Evolutionary conservation across 2,113 vertebrate species (phyloP).

Genomic region (Pithys albifrons): DNA sequence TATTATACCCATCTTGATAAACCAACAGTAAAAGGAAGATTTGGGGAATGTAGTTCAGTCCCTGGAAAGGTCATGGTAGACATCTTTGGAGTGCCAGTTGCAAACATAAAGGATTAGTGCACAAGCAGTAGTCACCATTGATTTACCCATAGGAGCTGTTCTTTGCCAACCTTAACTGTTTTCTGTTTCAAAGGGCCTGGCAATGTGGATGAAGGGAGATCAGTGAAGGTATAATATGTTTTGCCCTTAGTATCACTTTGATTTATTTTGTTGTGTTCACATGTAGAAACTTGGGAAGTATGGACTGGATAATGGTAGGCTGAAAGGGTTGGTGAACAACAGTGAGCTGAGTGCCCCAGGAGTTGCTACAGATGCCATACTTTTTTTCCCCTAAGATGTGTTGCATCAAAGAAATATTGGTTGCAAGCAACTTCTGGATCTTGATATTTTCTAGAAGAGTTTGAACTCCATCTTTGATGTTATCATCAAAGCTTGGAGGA

Average conservation of each 20-base stretch:
- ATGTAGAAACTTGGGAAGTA: neutral
- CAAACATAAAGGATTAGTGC: neutral
- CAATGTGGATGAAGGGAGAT: neutral
- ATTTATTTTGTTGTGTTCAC: neutral
- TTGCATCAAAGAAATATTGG: neutral
- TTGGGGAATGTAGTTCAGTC: neutral
- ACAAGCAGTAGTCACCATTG: neutral
- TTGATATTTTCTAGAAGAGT: neutral
- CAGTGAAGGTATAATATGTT: neutral
- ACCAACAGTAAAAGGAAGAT: neutral
- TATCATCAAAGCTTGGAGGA: neutral
- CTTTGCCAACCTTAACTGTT: neutral
- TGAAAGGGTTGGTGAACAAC: neutral
- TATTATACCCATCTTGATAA: neutral
- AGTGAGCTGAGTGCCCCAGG: neutral
- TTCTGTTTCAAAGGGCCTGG: neutral
- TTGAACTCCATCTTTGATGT: neutral
- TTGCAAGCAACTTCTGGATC: neutral
- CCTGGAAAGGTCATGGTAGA: neutral
- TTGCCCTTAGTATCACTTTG: neutral
- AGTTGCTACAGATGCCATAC: rapidly evolving
- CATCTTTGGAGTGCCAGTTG: neutral
- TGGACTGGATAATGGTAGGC: neutral
- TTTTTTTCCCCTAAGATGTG: neutral
- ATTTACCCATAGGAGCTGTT: neutral